A percentile compares a stretch with the other conserved stretches of the same genome.
These are phyloP conservation scores for Phoxinus phoxinus DNA, from an alignment of 2,113 vertebrate species.

Conservation along the genomic window DNA sequence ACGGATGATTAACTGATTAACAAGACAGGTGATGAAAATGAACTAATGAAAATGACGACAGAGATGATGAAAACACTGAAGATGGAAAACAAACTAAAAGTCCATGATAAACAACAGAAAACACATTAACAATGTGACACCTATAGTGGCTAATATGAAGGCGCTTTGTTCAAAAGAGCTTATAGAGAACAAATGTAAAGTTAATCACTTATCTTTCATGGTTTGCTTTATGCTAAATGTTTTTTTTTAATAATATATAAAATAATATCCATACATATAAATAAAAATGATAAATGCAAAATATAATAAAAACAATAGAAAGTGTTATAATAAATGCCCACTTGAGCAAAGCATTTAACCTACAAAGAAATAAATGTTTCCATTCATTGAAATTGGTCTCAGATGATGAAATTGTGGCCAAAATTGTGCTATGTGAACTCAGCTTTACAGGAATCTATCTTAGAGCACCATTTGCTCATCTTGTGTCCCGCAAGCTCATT, in stretches of 20 bases:
- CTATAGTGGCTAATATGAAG: neutral
- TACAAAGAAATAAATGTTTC: neutral
- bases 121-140: no score
- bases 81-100: no score
- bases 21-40: no score
- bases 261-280: neutral
- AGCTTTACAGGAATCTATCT: neutral
- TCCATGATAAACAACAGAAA: no score
- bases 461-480: constrained; percentile 1
- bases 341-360: neutral
- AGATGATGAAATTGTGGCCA: neutral
- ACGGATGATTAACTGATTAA: no score
- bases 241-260: neutral
- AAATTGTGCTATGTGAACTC: neutral
- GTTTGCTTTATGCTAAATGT: neutral
- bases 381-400: neutral
- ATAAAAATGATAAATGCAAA: neutral
- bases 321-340: neutral
- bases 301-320: neutral
- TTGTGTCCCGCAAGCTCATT: neutral
- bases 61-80: no score
- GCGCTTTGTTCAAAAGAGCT: neutral
- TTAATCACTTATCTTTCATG: neutral
- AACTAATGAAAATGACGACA: no score
- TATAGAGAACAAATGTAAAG: neutral